Base-by-base conservation (phyloP, 2,113 vertebrate species). In the Anthoscopus minutus region DNA sequence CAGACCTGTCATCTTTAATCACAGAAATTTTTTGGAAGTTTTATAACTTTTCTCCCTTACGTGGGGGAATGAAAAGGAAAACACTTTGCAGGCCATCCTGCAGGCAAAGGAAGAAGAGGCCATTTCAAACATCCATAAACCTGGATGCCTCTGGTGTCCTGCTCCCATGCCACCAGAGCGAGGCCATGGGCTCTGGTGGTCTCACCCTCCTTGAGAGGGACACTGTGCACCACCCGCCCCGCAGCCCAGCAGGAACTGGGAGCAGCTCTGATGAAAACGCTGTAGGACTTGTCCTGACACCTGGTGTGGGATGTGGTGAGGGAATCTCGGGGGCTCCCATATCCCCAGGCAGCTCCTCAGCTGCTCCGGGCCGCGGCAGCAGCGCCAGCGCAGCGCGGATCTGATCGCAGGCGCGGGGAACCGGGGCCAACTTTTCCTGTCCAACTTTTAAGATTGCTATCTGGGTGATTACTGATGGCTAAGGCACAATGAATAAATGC, bases 371-470 rank as follows among this genome's bases (percentile, higher is more conserved):
- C 44, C 1, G 0, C 28, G 61, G 70, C 80, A 57, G 48, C 9
- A n/a, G n/a, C 13, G 14, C 40, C 64, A 20, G 79, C 61, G 67
- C 71, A 56, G 69, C 1, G 0, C 19, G 21, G 71, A 62, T 76
- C 87, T 48, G 72, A 74, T 64, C 27, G 0, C 95, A 82, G 66
- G 72, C 54, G 0, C 1, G 2, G 61, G 58, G 51, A 81, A 40
- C 60, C 2, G 0, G 19, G 62, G 93, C 93, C 92, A 95, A 25
- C 80, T 42, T 35, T 42, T 78, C 67, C 69, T 94, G 92, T 81
- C 85, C 86, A 93, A 60, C 70, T 95, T 94, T 65, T 88, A 10
- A 88, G 92, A 97, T 94, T 58, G 30, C n/a, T 87, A 87, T 94
- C 94, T 92, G 81, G 33, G 62, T 61, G 84, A 88, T 94, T 87